Evolutionary conservation across 1,140 invertebrate genomes (phyloP).

Genomic region (Geopemphigus sp.): DNA sequence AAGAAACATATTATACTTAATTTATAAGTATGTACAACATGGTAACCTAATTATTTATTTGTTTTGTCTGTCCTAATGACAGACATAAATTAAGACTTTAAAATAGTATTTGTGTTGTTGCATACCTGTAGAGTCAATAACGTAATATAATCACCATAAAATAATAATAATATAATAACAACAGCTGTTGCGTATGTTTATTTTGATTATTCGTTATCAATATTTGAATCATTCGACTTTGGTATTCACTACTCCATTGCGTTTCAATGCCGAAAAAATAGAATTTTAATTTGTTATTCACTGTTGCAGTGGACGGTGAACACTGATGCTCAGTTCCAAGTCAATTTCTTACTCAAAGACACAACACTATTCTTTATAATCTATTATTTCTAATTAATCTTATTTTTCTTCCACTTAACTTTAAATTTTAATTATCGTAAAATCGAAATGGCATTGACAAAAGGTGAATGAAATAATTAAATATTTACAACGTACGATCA

Average conservation of each 20-base stretch:
- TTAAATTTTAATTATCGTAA: too few relatives aligned
- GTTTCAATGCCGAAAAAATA: constrained; percentile 2
- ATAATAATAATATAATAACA: neutral
- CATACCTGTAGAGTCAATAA: neutral
- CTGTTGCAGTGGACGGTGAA: neutral
- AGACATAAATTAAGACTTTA: too few relatives aligned
- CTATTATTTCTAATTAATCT: neutral
- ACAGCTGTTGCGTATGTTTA: neutral
- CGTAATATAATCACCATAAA: neutral
- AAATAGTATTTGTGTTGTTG: too few relatives aligned
- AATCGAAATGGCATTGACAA: constrained; percentile 32
- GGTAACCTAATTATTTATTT: too few relatives aligned
- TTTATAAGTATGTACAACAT: too few relatives aligned
- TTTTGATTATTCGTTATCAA: neutral
- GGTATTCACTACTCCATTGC: neutral
- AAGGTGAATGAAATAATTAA: constrained; percentile 27
- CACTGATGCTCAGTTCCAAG: too few relatives aligned
- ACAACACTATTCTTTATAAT: neutral
- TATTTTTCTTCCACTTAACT: too few relatives aligned
- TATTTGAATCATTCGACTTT: neutral
- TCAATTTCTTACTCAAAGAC: too few relatives aligned
- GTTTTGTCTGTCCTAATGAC: too few relatives aligned
- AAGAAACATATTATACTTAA: too few relatives aligned
- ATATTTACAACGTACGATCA: neutral
- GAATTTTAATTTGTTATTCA: neutral